These are phyloP conservation scores for Agonopterix alstromeriana DNA, from an alignment of 2,888 invertebrate genomes.

Conservation along the genomic window DNA sequence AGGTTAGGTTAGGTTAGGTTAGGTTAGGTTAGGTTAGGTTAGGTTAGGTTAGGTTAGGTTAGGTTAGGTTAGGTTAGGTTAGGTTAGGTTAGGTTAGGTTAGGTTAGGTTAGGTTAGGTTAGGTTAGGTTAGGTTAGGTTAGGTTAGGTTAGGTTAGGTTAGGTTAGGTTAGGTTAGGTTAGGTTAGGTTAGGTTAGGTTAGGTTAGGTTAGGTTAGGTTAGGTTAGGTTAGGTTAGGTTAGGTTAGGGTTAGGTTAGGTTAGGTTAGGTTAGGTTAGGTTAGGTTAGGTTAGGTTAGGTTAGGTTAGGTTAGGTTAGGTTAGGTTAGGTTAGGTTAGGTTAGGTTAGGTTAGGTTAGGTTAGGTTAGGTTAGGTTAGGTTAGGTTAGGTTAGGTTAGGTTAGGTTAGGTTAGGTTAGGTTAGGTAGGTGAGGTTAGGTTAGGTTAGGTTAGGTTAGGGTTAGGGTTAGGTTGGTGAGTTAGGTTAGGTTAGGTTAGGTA, in stretches of 20 bases:
- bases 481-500: conserved; percentile 9
- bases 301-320: conserved; percentile 14
- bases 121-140: conserved; percentile 12
- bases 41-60: too few species aligned
- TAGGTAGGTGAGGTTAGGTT: conserved; percentile 11
- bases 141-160: conserved; percentile 12
- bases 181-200: conserved; percentile 14
- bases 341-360: conserved; percentile 12
- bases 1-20: too few species aligned
- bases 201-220: conserved; percentile 13
- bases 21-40: too few species aligned
- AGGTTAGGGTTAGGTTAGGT: conserved; percentile 12
- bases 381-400: conserved; percentile 13
- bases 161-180: conserved; percentile 12
- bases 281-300: conserved; percentile 14
- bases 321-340: conserved; percentile 14
- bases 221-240: conserved; percentile 14
- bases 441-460: conserved; percentile 11
- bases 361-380: conserved; percentile 13
- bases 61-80: too few species aligned
- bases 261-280: conserved; percentile 14
- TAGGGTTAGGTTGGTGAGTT: conserved; percentile 8
- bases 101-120: conserved; percentile 12
- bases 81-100: conserved; percentile 4
- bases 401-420: conserved; percentile 13